Conservation (phyloP, 2,113 vertebrate species). For the Mionectes macconnelli region DNA sequence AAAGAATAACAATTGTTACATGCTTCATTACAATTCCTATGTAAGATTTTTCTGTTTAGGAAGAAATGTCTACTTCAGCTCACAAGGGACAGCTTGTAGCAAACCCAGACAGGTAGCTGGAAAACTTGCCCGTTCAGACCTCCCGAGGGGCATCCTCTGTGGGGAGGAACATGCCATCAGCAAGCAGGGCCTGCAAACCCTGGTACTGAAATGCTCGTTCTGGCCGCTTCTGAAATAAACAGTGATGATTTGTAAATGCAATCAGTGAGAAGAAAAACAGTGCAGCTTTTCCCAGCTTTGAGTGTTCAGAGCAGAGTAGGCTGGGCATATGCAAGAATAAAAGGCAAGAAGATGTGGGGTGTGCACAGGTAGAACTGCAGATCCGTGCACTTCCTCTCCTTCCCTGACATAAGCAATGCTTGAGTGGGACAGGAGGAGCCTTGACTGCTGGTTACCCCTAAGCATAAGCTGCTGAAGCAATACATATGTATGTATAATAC, state of each 20-base stretch:
- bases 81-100: neutral
- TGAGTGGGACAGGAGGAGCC: neutral
- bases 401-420: neutral
- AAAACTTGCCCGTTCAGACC: neutral
- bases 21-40: neutral
- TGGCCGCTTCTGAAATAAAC: neutral
- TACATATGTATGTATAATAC: accelerated
- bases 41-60: neutral
- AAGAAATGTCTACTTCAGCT: neutral
- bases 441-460: neutral
- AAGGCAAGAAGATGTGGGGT: accelerated
- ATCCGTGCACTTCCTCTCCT: neutral
- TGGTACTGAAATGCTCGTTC: accelerated
- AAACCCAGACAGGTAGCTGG: neutral
- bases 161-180: too few relatives aligned
- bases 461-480: neutral
- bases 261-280: neutral
- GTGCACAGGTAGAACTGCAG: neutral
- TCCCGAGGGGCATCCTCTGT: neutral
- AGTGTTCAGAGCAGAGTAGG: accelerated
- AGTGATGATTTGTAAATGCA: accelerated
- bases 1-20: neutral
- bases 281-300: neutral
- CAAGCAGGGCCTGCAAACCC: accelerated
- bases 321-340: neutral